Evolutionary conservation across 2,888 invertebrate genomes (phyloP).

Genomic region (Margaritifera margaritifera): DNA sequence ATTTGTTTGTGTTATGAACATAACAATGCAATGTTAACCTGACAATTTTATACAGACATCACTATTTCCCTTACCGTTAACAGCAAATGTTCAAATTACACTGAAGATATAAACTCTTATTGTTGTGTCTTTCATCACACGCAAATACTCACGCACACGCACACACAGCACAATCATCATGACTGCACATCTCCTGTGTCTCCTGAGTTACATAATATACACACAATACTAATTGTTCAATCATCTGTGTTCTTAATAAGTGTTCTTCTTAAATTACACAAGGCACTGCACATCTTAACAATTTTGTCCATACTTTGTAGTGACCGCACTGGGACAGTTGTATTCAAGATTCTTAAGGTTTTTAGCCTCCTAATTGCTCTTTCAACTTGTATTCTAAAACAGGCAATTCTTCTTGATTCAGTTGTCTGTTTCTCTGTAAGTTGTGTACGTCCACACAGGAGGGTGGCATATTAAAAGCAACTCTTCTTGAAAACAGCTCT

Average conservation of each 20-base stretch:
- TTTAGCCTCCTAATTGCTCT: slow-evolving; percentile 28
- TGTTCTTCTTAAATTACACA: slow-evolving; percentile 10
- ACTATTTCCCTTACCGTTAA: too few relatives aligned
- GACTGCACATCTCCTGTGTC: too few relatives aligned
- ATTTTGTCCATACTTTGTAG: slow-evolving; percentile 10
- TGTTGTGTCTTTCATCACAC: too few relatives aligned
- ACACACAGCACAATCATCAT: too few relatives aligned
- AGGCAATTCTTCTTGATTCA: slow-evolving; percentile 17
- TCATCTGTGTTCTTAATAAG: background rate
- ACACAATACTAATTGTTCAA: too few relatives aligned
- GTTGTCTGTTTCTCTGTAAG: slow-evolving; percentile 14
- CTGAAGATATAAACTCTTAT: too few relatives aligned
- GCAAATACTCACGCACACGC: too few relatives aligned
- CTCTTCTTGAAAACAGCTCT: slow-evolving; percentile 13
- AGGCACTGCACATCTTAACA: slow-evolving; percentile 9
- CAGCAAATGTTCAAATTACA: too few relatives aligned
- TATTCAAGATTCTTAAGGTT: slow-evolving; percentile 17
- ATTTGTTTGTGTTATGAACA: too few relatives aligned
- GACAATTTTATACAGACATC: too few relatives aligned
- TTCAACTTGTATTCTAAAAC: slow-evolving; percentile 26
- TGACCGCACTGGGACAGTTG: slow-evolving; percentile 15
- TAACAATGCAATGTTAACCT: too few relatives aligned
- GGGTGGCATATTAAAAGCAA: slow-evolving; percentile 3
- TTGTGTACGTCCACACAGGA: slow-evolving; percentile 14
- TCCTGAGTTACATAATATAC: too few relatives aligned